Evolutionary conservation across 1,140 invertebrate species (phyloP), one percentile per base, ranked within the genome.

Genomic region (Drosophila truncata): DNA sequence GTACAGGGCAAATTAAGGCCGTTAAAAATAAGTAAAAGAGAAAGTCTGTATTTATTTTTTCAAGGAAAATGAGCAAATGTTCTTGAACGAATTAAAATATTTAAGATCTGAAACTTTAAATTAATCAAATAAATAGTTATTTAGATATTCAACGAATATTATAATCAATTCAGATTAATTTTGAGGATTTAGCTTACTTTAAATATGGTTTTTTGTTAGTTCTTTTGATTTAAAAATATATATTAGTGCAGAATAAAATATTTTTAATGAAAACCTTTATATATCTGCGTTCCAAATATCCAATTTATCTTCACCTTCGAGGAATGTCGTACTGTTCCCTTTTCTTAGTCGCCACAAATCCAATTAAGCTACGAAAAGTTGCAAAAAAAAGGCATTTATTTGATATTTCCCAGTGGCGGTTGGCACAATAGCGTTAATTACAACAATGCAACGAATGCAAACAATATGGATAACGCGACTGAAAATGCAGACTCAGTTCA

Each of bases 391-490:
- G 67, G 78, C 44, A 65, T 73, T 65, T 80, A 77, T 85, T 85
- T 65, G 60, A 85, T 71, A 82, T 86, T 67, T 60, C 3, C 44
- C 52, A 16, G 44, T 58, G 63, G 33, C 42, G 47, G 76, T 64
- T 49, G 47, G 49, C 39, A 71, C 54, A 65, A 42, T 37, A 62
- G 65, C 67, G 29, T 41, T 47, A 85, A 81, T 61, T 71, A 80
- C 66, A 66, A 20, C 20, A 33, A 33, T 35, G 52, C 41, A 62
- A 41, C 44, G 49, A 82, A 72, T 46, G 65, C 61, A 73, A 83
- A 86, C 81, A 90, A 88, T 88, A 88, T 88, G 78, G 82, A 91
- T 84, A 79, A 81, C 54, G 57, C 62, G 35, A 77, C 82, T 83
- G 76, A 70, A 88, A 82, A 82, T 82, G 61, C 69, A 31, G 84